Evolutionary conservation across 2,888 invertebrate genomes (phyloP), one percentile per base, ranked within the genome.

Genomic region (Eupsilia transversa): DNA sequence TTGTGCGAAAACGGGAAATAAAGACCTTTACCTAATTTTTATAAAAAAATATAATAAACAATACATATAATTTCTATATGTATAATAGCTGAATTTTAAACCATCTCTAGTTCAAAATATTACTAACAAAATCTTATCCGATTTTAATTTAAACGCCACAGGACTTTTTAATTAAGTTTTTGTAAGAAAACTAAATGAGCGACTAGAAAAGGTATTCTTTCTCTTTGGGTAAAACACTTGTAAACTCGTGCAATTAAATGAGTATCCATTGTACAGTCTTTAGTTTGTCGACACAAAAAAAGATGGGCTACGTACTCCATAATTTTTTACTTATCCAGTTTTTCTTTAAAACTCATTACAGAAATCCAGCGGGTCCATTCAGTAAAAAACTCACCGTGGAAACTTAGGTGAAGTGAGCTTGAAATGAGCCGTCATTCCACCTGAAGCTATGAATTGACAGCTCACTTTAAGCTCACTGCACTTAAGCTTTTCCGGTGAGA

Each of bases 161-260:
- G 30, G 14, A 33, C 6, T n/a, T 4, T 71, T 56, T 38, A 3
- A 1, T 30, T 35, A 3, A 14, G 20, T n/a, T 54, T 38, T 35
- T 68, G 38, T 10, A 35, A 77, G 33, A 46, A 71, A 72, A n/a
- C 7, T 35, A 79, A 75, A 27, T 43, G 20, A 79, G 14, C n/a
- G 43, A 23, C 43, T 43, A 35, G 49, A 52, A 72, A 59, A 52
- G n/a, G 12, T 38, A 7, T 49, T 49, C 79, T 72, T 52, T 75
- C 14, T 72, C 30, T 38, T 77, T 46, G 17, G 10, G 2, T 49
- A 20, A 75, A 41, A n/a, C 41, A 59, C 7, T 75, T 60, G 35
- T 60, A n/a, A 74, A 49, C 46, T 74, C 6, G 60, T 33, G 10
- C 75, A 75, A 61, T 73, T 73, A 75, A 74, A 49, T 41, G 49